phyloP scores from a whole-genome alignment of 2,113 vertebrate genomes.

The Ahaetulla prasina region DNA sequence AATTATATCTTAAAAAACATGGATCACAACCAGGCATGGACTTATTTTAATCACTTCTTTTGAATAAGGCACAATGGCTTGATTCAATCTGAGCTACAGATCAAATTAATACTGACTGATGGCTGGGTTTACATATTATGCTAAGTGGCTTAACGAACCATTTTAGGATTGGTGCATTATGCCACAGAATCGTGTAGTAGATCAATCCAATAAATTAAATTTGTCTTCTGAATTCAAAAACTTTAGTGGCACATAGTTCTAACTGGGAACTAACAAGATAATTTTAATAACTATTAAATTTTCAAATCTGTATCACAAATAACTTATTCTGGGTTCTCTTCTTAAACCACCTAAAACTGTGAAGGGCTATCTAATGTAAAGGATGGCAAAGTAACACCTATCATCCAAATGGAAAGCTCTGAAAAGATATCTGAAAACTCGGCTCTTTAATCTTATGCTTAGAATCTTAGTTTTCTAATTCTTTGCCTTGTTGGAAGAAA shows the following conservation, averaged over 20 bases:
- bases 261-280: neutral
- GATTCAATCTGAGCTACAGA: neutral
- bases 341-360: neutral
- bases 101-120: neutral
- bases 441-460: conserved; percentile 30
- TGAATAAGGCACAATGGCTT: neutral
- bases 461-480: conserved; percentile 31
- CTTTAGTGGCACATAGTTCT: neutral
- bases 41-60: neutral
- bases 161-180: neutral
- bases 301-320: neutral
- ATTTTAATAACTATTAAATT: neutral
- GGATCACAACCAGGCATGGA: neutral
- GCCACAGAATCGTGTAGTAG: neutral
- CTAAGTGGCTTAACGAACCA: neutral
- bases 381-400: conserved; percentile 43
- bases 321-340: neutral
- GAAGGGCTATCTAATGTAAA: conserved; percentile 5
- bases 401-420: conserved; percentile 52
- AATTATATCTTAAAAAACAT: neutral
- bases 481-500: too few species aligned
- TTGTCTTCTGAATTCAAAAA: neutral
- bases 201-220: neutral
- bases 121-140: neutral
- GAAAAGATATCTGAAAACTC: conserved; percentile 40